Conservation (phyloP, 2,888 invertebrate species). For the Rugalucina vietnamica region DNA sequence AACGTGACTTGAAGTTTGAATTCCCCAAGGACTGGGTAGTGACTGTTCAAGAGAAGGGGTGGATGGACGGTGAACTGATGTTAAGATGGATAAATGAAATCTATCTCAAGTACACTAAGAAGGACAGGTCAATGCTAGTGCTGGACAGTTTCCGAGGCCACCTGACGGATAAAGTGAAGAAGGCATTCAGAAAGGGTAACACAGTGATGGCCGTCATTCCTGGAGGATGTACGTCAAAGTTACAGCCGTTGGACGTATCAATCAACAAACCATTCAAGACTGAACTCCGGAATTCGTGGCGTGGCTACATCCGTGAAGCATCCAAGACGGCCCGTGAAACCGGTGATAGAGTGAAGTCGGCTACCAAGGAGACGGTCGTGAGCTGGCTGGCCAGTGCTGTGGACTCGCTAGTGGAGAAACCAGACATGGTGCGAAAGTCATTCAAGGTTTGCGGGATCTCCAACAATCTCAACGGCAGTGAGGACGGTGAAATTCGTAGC, state of each 20-base stretch:
- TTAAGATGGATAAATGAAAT: conserved; percentile 8
- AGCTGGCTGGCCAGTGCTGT: background rate
- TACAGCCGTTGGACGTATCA: conserved; percentile 19
- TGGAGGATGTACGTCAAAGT: conserved; percentile 39
- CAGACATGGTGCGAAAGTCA: background rate
- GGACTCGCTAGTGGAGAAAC: background rate
- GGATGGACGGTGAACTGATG: conserved; percentile 10
- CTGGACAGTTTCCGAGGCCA: conserved; percentile 44
- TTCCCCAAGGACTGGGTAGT: conserved; percentile 4
- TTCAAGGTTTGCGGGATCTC: conserved; percentile 1
- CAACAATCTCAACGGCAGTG: background rate
- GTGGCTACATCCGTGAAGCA: background rate
- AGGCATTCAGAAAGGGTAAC: conserved; percentile 3
- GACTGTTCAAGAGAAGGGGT: conserved; percentile 7
- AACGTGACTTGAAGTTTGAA: background rate
- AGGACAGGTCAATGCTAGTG: conserved; percentile 8
- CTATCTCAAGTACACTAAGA: conserved; percentile 8
- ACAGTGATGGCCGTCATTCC: conserved; percentile 7
- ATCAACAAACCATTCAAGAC: conserved; percentile 46
- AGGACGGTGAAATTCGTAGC: background rate
- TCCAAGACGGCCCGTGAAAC: background rate
- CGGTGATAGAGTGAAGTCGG: conserved; percentile 6
- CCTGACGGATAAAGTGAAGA: conserved; percentile 17
- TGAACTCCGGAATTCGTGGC: conserved; percentile 9
- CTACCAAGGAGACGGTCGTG: background rate